These are phyloP conservation scores for Cynoglossus semilaevis DNA, from an alignment of 2,113 vertebrate genomes.

Conservation along the genomic window DNA sequence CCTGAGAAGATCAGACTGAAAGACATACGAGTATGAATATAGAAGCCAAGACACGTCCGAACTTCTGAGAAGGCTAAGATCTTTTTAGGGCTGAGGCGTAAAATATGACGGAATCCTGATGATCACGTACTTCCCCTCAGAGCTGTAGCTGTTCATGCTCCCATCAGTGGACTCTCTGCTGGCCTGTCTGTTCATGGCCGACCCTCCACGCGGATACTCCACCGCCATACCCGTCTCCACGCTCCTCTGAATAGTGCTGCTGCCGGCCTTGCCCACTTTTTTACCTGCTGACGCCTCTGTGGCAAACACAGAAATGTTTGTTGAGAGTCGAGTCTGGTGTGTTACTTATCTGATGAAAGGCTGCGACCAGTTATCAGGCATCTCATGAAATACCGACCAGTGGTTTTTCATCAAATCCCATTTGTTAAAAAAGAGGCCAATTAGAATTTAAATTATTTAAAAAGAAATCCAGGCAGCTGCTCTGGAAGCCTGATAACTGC, in stretches of 20 bases:
- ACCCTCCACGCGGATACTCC: constrained; percentile 84
- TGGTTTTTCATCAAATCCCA: background rate
- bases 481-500: constrained; percentile 41
- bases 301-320: constrained; percentile 6
- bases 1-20: constrained; percentile 95
- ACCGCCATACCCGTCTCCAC: constrained; percentile 97
- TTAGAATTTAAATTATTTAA: background rate
- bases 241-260: constrained; percentile 90
- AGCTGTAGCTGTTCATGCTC: constrained; percentile 98
- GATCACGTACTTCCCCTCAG: constrained; percentile 94
- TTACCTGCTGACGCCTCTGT: constrained; percentile 85
- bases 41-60: background rate
- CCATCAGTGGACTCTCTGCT: constrained; percentile 96
- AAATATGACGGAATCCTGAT: too few relatives aligned
- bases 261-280: constrained; percentile 81
- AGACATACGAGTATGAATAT: constrained; percentile 19
- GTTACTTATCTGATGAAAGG: background rate
- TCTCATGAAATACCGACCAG: constrained; percentile 11
- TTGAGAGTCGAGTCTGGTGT: background rate
- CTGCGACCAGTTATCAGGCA: constrained; percentile 33
- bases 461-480: background rate
- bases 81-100: background rate
- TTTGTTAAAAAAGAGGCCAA: background rate
- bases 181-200: constrained; percentile 90
- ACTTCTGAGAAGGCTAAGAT: background rate